Evolutionary conservation across 2,888 invertebrate genomes (phyloP), one percentile per base, ranked within the genome.

Genomic region (Synergus itoensis): DNA sequence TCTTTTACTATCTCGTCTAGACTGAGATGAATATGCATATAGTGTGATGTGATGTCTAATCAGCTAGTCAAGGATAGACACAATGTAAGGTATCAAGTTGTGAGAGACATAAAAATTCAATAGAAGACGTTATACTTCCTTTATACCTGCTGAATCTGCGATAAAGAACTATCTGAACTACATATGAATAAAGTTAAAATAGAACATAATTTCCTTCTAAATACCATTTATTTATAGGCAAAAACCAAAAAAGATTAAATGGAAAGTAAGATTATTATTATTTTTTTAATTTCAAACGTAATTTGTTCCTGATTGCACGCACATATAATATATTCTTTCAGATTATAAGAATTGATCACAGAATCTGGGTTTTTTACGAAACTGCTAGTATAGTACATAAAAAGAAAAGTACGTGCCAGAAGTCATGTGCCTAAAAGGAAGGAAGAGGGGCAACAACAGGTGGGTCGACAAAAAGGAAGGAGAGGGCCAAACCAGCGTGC

Each of bases 1-100:
- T 86, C 86, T 86, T 88, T 88, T 83, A 85, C 87, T 88, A 89
- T 89, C 88, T 87, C 86, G 89, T 89, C 88, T 89, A 88, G 89
- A 89, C 89, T 53, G 53, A 53, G 53, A 53, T 53, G n/a, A n/a
- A 53, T 82, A 53, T 18, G 53, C n/a, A 53, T 53, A 53, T 53
- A n/a, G n/a, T n/a, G 53, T n/a, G 53, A 53, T 53, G n/a, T 53
- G 53, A n/a, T 53, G 53, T 53, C 7, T 53, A 53, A 77, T 76
- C 28, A 45, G 67, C 40, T 43, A 79, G 64, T 75, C 83, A 83
- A 83, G 83, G 83, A 77, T 81, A 83, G 77, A 81, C 84, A 73
- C 69, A 48, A 18, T 12, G 63, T 36, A 7, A 75, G 43, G 48
- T 36, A 36, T 28, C 57, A 16, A 36, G 21, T 36, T 28, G 78